Percentiles rank a stretch among this genome's conserved stretches.
Evolutionary conservation across 2,113 vertebrate species (phyloP).

Genomic region (Labeo catla): DNA sequence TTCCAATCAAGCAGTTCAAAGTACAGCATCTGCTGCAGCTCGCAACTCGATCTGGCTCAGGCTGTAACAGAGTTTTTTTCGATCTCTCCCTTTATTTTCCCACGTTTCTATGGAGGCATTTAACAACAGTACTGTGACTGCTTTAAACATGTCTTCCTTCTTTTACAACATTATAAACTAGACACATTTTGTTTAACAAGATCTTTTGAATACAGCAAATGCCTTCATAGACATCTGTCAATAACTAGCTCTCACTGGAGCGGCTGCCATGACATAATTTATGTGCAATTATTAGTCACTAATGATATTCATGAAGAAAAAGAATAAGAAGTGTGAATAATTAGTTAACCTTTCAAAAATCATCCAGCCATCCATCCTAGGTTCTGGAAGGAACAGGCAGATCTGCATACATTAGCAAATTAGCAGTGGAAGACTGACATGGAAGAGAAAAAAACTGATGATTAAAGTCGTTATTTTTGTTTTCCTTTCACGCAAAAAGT

Average conservation of each 20-base stretch:
- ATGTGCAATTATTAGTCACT: conserved; percentile 37
- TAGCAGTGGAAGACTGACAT: not conserved
- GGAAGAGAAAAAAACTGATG: too few species aligned
- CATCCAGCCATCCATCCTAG: not conserved
- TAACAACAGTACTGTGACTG: not conserved
- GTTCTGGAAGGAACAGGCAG: not conserved
- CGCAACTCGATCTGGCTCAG: conserved; percentile 38
- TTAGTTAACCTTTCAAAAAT: conserved; percentile 38
- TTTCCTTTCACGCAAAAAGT: too few species aligned
- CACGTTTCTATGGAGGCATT: conserved; percentile 51
- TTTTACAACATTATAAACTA: not conserved
- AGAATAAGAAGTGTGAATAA: conserved; percentile 28
- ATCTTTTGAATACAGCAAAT: not conserved
- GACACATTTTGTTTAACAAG: not conserved
- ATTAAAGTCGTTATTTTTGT: too few species aligned
- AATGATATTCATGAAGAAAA: conserved; percentile 30
- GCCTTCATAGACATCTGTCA: not conserved
- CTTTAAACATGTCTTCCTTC: not conserved
- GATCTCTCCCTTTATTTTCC: not conserved
- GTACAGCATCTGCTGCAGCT: conserved; percentile 41
- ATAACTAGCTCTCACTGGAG: conserved; percentile 15
- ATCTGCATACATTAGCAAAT: conserved; percentile 19
- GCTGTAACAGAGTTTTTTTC: conserved; percentile 36
- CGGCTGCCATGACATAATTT: conserved; percentile 10
- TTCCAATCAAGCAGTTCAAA: conserved; percentile 59